A percentile compares a stretch with the other conserved stretches of the same genome.
Evolutionary conservation across 2,113 vertebrate genomes (phyloP).

Genomic region (Dermatemys mawii): DNA sequence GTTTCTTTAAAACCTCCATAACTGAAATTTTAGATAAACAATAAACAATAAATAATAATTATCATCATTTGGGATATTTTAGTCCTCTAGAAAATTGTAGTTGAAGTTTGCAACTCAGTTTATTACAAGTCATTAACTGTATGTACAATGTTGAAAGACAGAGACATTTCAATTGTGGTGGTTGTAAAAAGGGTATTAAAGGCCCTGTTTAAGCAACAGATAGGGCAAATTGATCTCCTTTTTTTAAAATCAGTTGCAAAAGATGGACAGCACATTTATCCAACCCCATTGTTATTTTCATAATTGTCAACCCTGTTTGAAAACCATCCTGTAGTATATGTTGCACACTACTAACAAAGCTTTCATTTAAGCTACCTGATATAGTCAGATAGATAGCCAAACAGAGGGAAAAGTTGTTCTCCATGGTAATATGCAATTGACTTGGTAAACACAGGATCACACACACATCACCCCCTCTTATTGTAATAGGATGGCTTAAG

Average conservation of each 20-base stretch:
- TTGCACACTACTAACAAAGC: background rate
- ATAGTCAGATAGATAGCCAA: background rate
- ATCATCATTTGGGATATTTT: background rate
- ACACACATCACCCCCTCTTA: background rate
- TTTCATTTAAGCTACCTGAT: background rate
- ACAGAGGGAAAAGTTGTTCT: background rate
- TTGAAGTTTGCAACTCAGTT: background rate
- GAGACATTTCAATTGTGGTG: background rate
- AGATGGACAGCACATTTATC: background rate
- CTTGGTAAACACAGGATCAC: background rate
- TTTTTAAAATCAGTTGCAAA: background rate
- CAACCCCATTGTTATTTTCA: background rate
- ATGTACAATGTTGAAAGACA: background rate
- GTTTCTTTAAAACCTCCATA: background rate
- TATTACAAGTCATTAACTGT: background rate
- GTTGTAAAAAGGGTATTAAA: background rate
- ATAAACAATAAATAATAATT: background rate
- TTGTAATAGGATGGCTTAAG: background rate
- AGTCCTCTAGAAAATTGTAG: background rate
- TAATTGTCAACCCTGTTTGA: background rate
- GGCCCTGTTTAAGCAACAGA: background rate
- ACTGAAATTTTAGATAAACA: background rate
- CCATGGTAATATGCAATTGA: background rate
- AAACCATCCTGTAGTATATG: background rate
- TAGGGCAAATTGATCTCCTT: background rate